Conservation (phyloP, 2,113 vertebrate genomes). For the Stomatorhinus ivindoensis region DNA sequence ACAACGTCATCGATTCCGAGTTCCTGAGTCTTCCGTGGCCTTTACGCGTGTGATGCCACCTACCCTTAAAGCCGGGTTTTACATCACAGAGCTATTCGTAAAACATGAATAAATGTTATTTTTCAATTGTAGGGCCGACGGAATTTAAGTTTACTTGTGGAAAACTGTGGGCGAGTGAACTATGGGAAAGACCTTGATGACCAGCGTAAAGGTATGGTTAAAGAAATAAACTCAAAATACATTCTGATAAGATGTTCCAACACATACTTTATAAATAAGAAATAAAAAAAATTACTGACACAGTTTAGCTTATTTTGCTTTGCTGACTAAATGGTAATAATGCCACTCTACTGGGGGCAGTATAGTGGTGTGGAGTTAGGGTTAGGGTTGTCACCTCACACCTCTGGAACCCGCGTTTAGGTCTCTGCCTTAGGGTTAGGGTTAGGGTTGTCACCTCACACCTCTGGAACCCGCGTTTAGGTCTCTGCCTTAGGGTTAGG, state of each 20-base stretch:
- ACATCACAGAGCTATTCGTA: background rate
- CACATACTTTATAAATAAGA: background rate
- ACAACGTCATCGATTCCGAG: background rate
- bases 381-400: no score
- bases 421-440: no score
- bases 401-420: no score
- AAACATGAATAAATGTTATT: background rate
- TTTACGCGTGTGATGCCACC: background rate
- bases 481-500: no score
- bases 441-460: no score
- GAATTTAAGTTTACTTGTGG: constrained; percentile 74
- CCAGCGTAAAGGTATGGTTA: constrained; percentile 77
- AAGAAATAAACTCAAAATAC: background rate
- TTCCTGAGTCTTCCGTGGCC: background rate
- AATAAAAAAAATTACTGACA: background rate
- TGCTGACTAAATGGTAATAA: background rate
- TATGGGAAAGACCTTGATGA: constrained; percentile 73
- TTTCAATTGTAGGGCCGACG: constrained; percentile 58
- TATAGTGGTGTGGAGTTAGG: no score
- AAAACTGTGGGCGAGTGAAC: constrained; percentile 84
- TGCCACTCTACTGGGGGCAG: background rate
- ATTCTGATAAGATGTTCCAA: background rate
- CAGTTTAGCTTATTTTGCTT: background rate
- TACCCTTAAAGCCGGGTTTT: background rate
- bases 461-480: no score